Conservation (phyloP, 2,113 vertebrate genomes). For the Pseudopodoces humilis region DNA sequence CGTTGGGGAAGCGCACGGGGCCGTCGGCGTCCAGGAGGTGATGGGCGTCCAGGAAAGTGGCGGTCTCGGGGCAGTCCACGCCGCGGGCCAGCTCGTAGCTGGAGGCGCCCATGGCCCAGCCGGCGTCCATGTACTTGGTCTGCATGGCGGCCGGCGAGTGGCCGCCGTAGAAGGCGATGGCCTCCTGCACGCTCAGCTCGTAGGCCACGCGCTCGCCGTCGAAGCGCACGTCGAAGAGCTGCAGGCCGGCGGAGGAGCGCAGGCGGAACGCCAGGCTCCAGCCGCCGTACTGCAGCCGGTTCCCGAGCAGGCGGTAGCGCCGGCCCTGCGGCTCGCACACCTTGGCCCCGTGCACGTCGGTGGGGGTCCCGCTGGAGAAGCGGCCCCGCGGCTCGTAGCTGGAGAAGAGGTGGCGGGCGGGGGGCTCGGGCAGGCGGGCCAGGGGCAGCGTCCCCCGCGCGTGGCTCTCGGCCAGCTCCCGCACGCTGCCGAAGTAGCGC, state of each 20-base stretch:
- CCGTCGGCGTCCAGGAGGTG: constrained; percentile 83
- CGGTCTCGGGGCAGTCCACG: constrained; percentile 86
- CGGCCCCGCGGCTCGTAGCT: constrained; percentile 79
- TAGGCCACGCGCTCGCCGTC: constrained; percentile 85
- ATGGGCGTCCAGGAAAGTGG: constrained; percentile 82
- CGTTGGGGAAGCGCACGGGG: constrained; percentile 72
- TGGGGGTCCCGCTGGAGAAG: constrained; percentile 57
- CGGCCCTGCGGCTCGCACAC: constrained; percentile 81
- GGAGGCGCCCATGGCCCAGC: constrained; percentile 86
- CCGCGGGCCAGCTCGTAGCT: constrained; percentile 83
- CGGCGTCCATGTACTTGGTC: constrained; percentile 87
- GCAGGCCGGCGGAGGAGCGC: constrained; percentile 84
- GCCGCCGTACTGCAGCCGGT: constrained; percentile 81
- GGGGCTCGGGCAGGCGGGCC: constrained; percentile 53
- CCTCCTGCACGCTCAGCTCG: constrained; percentile 90
- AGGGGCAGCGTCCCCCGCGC: constrained; percentile 62
- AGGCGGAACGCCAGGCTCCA: constrained; percentile 89
- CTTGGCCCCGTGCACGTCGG: constrained; percentile 72
- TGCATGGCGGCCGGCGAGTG: constrained; percentile 87
- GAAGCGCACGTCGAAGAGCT: constrained; percentile 87
- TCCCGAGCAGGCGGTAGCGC: constrained; percentile 77
- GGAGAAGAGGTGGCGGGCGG: constrained; percentile 68
- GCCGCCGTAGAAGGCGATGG: constrained; percentile 86
- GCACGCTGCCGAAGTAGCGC: constrained; percentile 77
- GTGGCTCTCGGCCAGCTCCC: constrained; percentile 78